These are phyloP conservation scores for Alces alces DNA, from an alignment of 2,113 vertebrate genomes.

Conservation along the genomic window DNA sequence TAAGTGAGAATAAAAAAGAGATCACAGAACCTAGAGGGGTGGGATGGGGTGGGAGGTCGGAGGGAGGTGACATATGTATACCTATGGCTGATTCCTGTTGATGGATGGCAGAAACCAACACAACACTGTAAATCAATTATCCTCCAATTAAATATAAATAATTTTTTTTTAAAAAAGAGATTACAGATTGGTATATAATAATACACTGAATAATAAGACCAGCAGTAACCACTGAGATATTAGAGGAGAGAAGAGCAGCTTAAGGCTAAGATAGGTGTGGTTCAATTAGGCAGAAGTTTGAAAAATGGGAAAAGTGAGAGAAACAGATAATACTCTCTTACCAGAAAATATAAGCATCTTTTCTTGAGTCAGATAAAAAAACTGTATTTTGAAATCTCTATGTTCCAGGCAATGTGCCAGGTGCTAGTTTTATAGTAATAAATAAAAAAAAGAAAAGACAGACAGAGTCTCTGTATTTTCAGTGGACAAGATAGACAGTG, in stretches of 20 bases:
- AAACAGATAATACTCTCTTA: background rate
- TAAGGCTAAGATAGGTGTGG: background rate
- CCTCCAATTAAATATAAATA: background rate
- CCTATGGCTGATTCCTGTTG: background rate
- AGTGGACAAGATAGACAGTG: background rate
- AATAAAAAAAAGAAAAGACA: background rate
- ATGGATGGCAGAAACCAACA: background rate
- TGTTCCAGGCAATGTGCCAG: background rate
- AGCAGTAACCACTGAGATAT: background rate
- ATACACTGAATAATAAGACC: background rate
- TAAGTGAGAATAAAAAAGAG: background rate
- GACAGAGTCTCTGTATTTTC: background rate
- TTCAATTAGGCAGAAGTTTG: background rate
- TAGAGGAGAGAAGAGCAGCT: background rate
- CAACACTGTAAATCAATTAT: background rate
- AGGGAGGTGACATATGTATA: background rate
- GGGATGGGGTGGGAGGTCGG: background rate
- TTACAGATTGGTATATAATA: background rate
- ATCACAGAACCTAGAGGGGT: background rate
- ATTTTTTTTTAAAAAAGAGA: background rate
- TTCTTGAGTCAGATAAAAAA: background rate
- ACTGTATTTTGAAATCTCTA: background rate
- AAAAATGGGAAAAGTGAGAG: background rate
- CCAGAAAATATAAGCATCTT: background rate
- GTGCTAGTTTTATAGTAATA: background rate